Percentiles rank a stretch among this genome's conserved stretches.
Evolutionary conservation across 2,797 vertebrate species (phyloP).

Genomic region (Taenioides sp.): DNA sequence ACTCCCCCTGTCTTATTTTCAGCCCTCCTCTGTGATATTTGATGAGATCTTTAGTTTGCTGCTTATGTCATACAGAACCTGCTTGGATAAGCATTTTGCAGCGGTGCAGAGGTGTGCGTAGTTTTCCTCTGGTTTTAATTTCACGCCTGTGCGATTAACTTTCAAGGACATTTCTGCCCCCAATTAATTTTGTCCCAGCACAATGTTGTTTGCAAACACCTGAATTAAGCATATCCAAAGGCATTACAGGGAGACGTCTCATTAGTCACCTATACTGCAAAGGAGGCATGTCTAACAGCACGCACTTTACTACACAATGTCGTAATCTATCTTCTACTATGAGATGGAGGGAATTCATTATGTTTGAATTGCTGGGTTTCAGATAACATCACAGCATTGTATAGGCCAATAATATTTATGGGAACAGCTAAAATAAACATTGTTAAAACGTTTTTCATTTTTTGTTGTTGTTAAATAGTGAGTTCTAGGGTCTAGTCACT

Average conservation of each 20-base stretch:
- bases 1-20: not conserved
- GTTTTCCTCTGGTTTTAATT: slow-evolving; percentile 55
- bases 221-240: slow-evolving; percentile 27
- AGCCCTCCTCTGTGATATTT: not conserved
- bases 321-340: not conserved
- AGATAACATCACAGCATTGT: too few relatives aligned
- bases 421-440: too few relatives aligned
- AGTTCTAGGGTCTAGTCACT: too few relatives aligned
- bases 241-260: slow-evolving; percentile 38
- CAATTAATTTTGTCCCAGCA: slow-evolving; percentile 49
- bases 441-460: too few relatives aligned
- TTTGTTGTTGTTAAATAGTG: too few relatives aligned
- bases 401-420: too few relatives aligned
- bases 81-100: slow-evolving; percentile 41
- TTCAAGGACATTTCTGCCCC: slow-evolving; percentile 59
- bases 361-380: too few relatives aligned
- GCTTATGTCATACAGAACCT: slow-evolving; percentile 13
- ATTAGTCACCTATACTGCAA: slow-evolving; percentile 22
- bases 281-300: not conserved
- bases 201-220: slow-evolving; percentile 49
- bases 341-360: too few relatives aligned
- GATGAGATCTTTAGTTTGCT: slow-evolving; percentile 36
- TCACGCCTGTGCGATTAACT: slow-evolving; percentile 60
- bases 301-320: not conserved
- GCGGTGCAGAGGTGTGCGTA: slow-evolving; percentile 27